Evolutionary conservation across 2,113 vertebrate species (phyloP), one percentile per base, ranked within the genome.

Genomic region (Ibidorhyncha struthersii): DNA sequence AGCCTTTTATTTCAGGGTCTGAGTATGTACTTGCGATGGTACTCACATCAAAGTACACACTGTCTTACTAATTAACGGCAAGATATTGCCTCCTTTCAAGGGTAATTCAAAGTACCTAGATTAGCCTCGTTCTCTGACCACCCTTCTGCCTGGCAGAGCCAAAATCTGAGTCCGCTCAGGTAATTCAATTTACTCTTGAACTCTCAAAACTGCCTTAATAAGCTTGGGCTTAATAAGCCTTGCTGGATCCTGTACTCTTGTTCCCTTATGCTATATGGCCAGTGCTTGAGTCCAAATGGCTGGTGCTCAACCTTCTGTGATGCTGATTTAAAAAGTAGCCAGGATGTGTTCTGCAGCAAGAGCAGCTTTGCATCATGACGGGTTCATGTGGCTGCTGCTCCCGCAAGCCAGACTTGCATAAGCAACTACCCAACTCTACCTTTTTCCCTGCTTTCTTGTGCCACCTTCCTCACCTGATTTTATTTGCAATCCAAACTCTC

Each of bases 251-350:
- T 63, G 32, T n/a, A 5, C 6, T 56, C 30, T 29, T 56, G 8
- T 78, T 69, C 61, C 10, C 13, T 65, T 52, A 9, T 1, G 6
- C 18, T 10, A 4, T 2, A 6, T 0, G 9, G 16, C 32, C 36
- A 21, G 8, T 45, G 20, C 13, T 43, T 12, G 5, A 52, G 43
- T 59, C 87, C 69, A 47, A 43, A 45, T 4, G 27, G 8, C 61
- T 63, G 49, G 12, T 11, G 9, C 30, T 36, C 9, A 30, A 1
- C 63, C 36, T 63, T 2, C 22, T 34, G 56, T 14, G 36, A 43
- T 9, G 43, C 43, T 7, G 8, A 50, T 36, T 47, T 58, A 29
- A 59, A 53, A 50, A 49, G 40, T 4, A 62, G 41, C 30, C 32
- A 27, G 69, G 62, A 6, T 6, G 8, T 36, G 7, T 27, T 18